These are phyloP conservation scores for Eledona agricola DNA, from an alignment of 2,888 invertebrate species.

Conservation along the genomic window DNA sequence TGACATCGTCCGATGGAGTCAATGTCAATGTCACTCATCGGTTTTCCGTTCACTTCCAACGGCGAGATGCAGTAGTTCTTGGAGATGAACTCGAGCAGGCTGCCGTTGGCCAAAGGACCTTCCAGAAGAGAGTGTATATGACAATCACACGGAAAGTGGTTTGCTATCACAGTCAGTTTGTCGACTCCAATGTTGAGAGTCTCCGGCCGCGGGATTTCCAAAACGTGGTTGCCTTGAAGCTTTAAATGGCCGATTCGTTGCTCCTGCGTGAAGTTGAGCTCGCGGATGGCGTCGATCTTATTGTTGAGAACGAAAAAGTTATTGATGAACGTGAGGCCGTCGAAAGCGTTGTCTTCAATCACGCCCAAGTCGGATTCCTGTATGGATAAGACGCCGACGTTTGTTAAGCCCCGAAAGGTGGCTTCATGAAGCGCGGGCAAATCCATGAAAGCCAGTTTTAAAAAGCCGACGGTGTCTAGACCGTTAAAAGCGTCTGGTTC, in stretches of 20 bases:
- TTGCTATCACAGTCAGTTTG: conserved; percentile 75
- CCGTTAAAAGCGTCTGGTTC: conserved; percentile 85
- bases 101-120: conserved; percentile 77
- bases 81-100: conserved; percentile 72
- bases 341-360: conserved; percentile 78
- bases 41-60: conserved; percentile 80
- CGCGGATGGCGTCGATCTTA: conserved; percentile 84
- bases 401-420: conserved; percentile 80
- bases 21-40: conserved; percentile 74
- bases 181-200: conserved; percentile 77
- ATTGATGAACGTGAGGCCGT: conserved; percentile 76
- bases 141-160: conserved; percentile 90
- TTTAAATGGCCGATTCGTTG: conserved; percentile 77
- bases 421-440: conserved; percentile 63
- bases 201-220: conserved; percentile 76
- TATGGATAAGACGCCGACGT: conserved; percentile 78
- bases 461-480: conserved; percentile 80
- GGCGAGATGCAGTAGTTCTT: conserved; percentile 89
- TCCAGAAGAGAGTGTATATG: conserved; percentile 80
- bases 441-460: conserved; percentile 87
- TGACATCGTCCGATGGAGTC: conserved; percentile 74
- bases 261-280: conserved; percentile 74
- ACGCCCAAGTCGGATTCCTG: conserved; percentile 85
- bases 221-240: conserved; percentile 83
- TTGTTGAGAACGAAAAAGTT: conserved; percentile 82